A percentile compares a stretch with the other conserved stretches of the same genome.
These are phyloP conservation scores for Nyctibius grandis DNA, from an alignment of 2,797 vertebrate genomes.

Conservation along the genomic window DNA sequence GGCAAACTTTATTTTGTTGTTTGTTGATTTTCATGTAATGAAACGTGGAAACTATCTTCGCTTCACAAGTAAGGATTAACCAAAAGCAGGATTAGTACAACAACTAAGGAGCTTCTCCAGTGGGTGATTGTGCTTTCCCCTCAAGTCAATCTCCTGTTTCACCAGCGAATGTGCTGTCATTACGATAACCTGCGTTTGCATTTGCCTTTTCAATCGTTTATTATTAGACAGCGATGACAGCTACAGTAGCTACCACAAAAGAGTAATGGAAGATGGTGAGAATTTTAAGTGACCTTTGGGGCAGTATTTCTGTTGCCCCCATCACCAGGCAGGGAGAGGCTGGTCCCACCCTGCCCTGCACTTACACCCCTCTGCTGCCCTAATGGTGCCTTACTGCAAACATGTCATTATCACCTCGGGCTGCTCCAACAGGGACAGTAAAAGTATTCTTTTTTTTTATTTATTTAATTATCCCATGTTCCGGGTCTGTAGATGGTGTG, in stretches of 20 bases:
- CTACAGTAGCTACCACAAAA: not conserved
- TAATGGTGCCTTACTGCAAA: constrained; percentile 37
- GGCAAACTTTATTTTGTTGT: not conserved
- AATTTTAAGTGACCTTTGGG: not conserved
- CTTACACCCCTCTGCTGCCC: constrained; percentile 63
- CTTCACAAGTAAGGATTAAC: not conserved
- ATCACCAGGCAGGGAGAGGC: constrained; percentile 35
- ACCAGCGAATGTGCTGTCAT: not conserved
- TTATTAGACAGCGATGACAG: not conserved
- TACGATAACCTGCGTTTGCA: not conserved
- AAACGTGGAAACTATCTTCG: not conserved
- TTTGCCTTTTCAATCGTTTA: not conserved
- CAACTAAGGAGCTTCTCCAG: not conserved
- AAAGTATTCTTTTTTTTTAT: constrained; percentile 46
- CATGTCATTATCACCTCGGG: constrained; percentile 24
- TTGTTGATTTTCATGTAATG: not conserved
- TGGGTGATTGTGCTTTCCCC: not conserved
- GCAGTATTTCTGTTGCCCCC: not conserved
- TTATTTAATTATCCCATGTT: not conserved
- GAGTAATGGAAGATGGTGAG: not conserved
- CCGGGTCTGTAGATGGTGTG: constrained; percentile 28
- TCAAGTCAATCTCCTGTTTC: not conserved
- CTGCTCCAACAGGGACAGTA: not conserved
- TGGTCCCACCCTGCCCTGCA: constrained; percentile 63
- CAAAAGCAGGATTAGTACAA: not conserved